Conservation (phyloP, 2,113 vertebrate genomes). For the Elanus axillaris region DNA sequence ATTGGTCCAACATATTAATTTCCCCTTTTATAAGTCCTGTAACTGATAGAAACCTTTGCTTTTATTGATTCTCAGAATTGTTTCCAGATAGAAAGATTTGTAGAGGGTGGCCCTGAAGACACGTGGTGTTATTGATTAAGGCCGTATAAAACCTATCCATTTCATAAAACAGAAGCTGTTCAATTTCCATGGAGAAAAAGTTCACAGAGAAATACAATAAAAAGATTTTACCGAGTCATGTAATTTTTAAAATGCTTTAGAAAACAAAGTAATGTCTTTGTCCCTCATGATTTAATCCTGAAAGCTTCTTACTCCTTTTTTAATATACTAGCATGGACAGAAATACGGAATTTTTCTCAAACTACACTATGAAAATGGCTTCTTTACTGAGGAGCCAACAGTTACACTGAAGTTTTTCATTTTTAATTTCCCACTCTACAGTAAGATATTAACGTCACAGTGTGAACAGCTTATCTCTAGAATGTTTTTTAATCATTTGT, state of each 20-base stretch:
- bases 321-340: neutral
- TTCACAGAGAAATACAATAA: neutral
- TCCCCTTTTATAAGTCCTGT: neutral
- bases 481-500: neutral
- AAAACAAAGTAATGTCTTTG: neutral
- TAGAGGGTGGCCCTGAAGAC: neutral
- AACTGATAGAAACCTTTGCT: neutral
- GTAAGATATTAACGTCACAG: neutral
- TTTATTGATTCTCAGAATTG: neutral
- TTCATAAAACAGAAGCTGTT: neutral
- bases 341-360: neutral
- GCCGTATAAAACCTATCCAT: neutral
- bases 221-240: neutral
- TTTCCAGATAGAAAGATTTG: neutral
- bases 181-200: neutral
- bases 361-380: neutral
- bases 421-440: neutral
- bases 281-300: neutral
- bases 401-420: neutral
- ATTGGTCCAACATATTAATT: neutral
- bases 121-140: neutral
- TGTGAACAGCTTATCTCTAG: neutral
- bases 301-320: neutral
- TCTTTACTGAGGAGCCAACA: neutral
- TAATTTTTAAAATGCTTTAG: neutral